phyloP scores from a whole-genome alignment of 2,888 invertebrate genomes.

The Cataglyphis cursor region DNA sequence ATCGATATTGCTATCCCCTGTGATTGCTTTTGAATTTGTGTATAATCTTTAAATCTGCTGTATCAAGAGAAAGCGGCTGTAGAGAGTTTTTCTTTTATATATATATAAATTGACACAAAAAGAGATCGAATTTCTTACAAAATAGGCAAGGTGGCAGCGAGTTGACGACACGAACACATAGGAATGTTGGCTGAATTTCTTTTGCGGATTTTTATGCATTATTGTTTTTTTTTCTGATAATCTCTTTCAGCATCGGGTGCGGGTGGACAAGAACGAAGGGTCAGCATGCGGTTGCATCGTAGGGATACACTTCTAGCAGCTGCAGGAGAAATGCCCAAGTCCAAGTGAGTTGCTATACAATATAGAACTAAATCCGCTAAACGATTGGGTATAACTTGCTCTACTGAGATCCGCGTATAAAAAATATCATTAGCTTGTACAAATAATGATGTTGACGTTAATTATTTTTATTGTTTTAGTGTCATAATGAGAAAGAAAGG shows the following conservation, averaged over 20 bases:
- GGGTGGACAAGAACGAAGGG: slow-evolving; percentile 85
- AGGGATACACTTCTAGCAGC: slow-evolving; percentile 77
- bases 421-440: slow-evolving; percentile 14
- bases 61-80: slow-evolving; percentile 1
- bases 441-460: neutral
- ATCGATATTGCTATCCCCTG: slow-evolving; percentile 14
- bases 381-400: slow-evolving; percentile 70
- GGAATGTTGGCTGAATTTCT: slow-evolving; percentile 35
- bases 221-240: slow-evolving; percentile 69
- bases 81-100: neutral
- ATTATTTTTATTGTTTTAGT: neutral
- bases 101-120: neutral
- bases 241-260: slow-evolving; percentile 84
- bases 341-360: slow-evolving; percentile 84
- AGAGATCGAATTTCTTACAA: neutral
- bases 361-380: slow-evolving; percentile 46
- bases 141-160: slow-evolving; percentile 32
- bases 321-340: slow-evolving; percentile 83
- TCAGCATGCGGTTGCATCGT: slow-evolving; percentile 85
- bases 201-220: slow-evolving; percentile 65
- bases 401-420: slow-evolving; percentile 41
- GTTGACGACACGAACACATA: slow-evolving; percentile 41
- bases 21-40: slow-evolving; percentile 45
- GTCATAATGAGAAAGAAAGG: neutral
- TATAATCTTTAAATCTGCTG: slow-evolving; percentile 36